Evolutionary conservation across 2,797 vertebrate genomes (phyloP), one percentile per base, ranked within the genome.

Genomic region (Sebastes goodei): DNA sequence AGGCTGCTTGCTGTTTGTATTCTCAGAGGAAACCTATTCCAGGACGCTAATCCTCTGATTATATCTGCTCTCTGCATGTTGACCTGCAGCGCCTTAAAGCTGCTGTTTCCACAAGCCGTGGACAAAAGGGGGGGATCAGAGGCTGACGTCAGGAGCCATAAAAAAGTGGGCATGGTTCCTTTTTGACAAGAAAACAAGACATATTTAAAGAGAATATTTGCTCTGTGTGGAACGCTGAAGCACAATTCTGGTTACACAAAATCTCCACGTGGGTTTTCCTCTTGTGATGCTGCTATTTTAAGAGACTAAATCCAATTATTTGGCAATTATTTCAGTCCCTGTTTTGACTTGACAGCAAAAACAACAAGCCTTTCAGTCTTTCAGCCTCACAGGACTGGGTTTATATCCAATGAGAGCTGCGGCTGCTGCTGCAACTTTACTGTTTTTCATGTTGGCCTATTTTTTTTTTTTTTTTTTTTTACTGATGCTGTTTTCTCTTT

Each of bases 211-310:
- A 14, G 5, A 42, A 14, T 11, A 21, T 5, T 7, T 49, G 46
- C 46, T 42, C 38, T 42, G 6, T 42, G 38, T 42, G 38, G 38
- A 20, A 0, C 10, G 0, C 46, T 8, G 33, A 27, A 11, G n/a
- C 23, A 12, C 59, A 49, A 11, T 33, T 63, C 42, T 20, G 30
- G 46, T 78, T 61, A 27, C 59, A 77, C 73, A 74, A 84, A 85
- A 25, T 15, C 62, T 59, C 46, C 78, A 35, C 23, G 46, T 80
- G 74, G 69, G 60, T 75, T 56, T 52, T 65, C 66, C 71, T 76
- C 80, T 80, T 83, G 78, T 86, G 80, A 84, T 85, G 55, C 70
- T 11, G 66, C 78, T 87, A 77, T 89, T 89, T 88, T 71, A 25
- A 64, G 56, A 46, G 10, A 14, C 66, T 15, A 75, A 81, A 82